Conservation (phyloP, 1,140 invertebrate species). For the Sinella curviseta region DNA sequence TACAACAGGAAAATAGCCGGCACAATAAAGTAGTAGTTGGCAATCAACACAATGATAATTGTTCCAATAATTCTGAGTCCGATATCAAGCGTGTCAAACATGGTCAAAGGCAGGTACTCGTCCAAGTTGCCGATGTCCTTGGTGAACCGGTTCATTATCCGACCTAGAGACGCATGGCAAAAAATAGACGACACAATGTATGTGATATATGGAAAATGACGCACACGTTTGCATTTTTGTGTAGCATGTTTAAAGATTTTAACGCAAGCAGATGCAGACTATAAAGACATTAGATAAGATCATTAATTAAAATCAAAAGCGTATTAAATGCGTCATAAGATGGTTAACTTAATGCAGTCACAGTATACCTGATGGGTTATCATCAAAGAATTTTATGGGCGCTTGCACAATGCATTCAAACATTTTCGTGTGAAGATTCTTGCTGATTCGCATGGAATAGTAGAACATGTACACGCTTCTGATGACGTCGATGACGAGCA, state of each 20-base stretch:
- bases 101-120: constrained; percentile 60
- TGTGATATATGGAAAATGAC: too few relatives aligned
- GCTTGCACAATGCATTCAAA: constrained; percentile 76
- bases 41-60: constrained; percentile 58
- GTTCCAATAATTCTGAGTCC: constrained; percentile 56
- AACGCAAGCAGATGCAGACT: too few relatives aligned
- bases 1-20: constrained; percentile 59
- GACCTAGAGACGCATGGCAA: too few relatives aligned
- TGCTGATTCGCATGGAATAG: constrained; percentile 75
- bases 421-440: constrained; percentile 77
- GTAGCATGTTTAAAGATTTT: too few relatives aligned
- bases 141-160: constrained; percentile 51
- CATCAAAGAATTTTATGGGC: constrained; percentile 85
- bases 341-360: constrained; percentile 6
- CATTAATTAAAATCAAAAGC: too few relatives aligned
- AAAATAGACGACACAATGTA: not conserved
- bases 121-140: constrained; percentile 58
- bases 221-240: not conserved
- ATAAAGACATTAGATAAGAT: not conserved
- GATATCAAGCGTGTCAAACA: constrained; percentile 57
- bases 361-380: constrained; percentile 67
- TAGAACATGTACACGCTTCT: constrained; percentile 72
- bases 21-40: constrained; percentile 63
- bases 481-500: constrained; percentile 59
- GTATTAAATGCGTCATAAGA: too few relatives aligned